These are phyloP conservation scores for Lytechinus pictus DNA, from an alignment of 35 echinoderm and acorn worm genomes.

Conservation along the genomic window DNA sequence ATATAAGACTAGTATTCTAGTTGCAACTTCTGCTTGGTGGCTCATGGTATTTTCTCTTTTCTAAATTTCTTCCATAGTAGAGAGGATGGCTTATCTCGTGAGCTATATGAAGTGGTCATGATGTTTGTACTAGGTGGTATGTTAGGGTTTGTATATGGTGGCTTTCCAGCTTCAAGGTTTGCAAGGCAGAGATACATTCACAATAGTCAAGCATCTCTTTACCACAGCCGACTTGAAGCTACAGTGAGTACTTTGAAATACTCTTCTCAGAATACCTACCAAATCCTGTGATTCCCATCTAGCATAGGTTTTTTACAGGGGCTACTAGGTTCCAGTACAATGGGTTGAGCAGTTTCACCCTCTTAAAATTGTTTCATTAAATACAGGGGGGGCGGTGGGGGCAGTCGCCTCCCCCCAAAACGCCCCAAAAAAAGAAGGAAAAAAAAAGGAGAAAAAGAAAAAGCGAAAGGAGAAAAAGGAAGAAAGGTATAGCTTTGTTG, in stretches of 20 bases:
- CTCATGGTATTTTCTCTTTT: slow-evolving; percentile 3
- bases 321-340: too few relatives aligned
- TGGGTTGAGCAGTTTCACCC: too few relatives aligned
- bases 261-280: too few relatives aligned
- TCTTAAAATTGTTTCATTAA: too few relatives aligned
- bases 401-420: too few relatives aligned
- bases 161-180: slow-evolving; percentile 82
- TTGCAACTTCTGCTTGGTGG: neutral
- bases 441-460: too few relatives aligned
- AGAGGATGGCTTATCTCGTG: slow-evolving; percentile 59
- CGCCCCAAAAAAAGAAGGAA: too few relatives aligned
- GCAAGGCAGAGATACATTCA: slow-evolving; percentile 80
- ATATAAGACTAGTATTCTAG: neutral
- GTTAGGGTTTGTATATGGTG: slow-evolving; percentile 76
- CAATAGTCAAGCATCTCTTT: slow-evolving; percentile 67
- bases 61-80: slow-evolving; percentile 27
- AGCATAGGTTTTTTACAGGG: too few relatives aligned
- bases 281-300: too few relatives aligned
- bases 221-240: slow-evolving; percentile 75
- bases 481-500: too few relatives aligned
- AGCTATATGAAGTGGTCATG: slow-evolving; percentile 81
- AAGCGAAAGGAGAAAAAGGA: too few relatives aligned
- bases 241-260: slow-evolving; percentile 50
- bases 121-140: slow-evolving; percentile 64
- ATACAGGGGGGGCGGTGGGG: too few relatives aligned